Evolutionary conservation across 2,113 vertebrate genomes (phyloP).

Genomic region (Aspidoscelis tigris): DNA sequence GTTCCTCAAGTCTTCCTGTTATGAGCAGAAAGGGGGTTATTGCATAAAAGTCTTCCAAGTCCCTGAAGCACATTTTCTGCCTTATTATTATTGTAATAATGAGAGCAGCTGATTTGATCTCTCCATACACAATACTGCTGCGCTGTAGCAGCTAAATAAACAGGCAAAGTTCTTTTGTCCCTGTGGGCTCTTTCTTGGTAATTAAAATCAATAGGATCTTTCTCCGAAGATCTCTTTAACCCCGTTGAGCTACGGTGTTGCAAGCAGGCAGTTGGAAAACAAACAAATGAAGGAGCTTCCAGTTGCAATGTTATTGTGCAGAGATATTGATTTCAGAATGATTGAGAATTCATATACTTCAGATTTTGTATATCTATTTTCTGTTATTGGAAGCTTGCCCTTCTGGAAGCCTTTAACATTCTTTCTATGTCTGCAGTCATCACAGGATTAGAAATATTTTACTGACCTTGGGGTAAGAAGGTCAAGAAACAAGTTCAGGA

Average conservation of each 20-base stretch:
- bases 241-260: constrained; percentile 71
- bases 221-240: constrained; percentile 86
- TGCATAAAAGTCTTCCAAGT: constrained; percentile 64
- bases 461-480: constrained; percentile 63
- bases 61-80: constrained; percentile 83
- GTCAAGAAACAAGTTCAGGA: constrained; percentile 13
- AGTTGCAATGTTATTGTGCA: constrained; percentile 56
- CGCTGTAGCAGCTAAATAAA: constrained; percentile 89
- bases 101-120: constrained; percentile 93
- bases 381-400: not conserved
- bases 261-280: constrained; percentile 69
- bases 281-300: constrained; percentile 69
- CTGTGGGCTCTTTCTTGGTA: constrained; percentile 92
- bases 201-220: constrained; percentile 99
- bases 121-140: constrained; percentile 87
- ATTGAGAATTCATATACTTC: constrained; percentile 25
- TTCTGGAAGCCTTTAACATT: constrained; percentile 20
- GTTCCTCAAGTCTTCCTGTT: constrained; percentile 69
- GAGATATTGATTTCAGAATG: constrained; percentile 28
- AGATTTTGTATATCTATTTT: constrained; percentile 21
- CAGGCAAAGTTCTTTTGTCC: constrained; percentile 92
- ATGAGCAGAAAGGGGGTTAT: constrained; percentile 71
- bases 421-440: constrained; percentile 62
- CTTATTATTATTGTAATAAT: constrained; percentile 96
- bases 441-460: constrained; percentile 63